phyloP scores from a whole-genome alignment of 2,113 vertebrate genomes.

The Pterocles orientalis region DNA sequence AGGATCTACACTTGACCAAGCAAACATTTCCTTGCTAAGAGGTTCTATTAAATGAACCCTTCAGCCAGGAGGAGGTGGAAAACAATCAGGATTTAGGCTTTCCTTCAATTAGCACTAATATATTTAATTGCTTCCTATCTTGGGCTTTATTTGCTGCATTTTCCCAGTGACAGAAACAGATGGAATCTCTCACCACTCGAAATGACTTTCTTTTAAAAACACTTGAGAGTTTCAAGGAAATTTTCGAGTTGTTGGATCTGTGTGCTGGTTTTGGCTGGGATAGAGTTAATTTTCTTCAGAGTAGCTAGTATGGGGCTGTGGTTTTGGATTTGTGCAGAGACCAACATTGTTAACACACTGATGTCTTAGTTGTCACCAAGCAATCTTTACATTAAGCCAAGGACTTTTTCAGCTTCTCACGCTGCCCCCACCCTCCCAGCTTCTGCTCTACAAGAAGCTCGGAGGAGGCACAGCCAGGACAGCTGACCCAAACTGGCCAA shows the following conservation, averaged over 20 bases:
- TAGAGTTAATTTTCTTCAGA: too few species aligned
- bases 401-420: too few species aligned
- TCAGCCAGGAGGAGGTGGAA: background rate
- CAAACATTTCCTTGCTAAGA: background rate
- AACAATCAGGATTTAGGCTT: background rate
- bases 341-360: too few species aligned
- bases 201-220: background rate
- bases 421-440: too few species aligned
- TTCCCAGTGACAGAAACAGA: conserved; percentile 19
- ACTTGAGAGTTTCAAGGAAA: background rate
- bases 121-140: conserved; percentile 9
- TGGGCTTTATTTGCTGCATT: background rate
- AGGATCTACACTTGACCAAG: background rate
- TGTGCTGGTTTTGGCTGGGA: too few species aligned
- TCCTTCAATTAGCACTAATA: background rate
- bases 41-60: background rate
- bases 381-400: too few species aligned
- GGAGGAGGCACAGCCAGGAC: too few species aligned
- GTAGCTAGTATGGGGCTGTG: too few species aligned
- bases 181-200: background rate
- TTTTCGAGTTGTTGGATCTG: background rate
- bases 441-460: too few species aligned
- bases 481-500: too few species aligned
- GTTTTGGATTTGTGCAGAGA: too few species aligned
- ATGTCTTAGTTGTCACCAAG: too few species aligned